Conservation (phyloP, 2,113 vertebrate genomes). For the Pelmatolapia mariae region DNA sequence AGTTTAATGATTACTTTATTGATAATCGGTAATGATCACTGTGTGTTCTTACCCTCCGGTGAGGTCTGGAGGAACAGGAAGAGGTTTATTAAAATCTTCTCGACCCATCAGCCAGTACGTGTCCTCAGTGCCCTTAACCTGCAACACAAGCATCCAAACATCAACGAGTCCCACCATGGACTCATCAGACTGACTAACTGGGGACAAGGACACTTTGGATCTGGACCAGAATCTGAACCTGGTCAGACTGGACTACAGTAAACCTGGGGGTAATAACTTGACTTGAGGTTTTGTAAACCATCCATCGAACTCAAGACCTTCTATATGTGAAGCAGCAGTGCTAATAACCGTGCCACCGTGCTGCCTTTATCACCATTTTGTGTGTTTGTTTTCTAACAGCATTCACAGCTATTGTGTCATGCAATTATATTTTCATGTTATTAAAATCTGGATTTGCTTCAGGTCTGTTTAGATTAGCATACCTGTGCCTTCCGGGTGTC, state of each 20-base stretch:
- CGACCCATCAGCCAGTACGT: conserved; percentile 55
- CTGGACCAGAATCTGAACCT: background rate
- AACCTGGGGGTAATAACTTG: rapidly evolving
- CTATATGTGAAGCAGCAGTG: background rate
- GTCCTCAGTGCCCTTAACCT: conserved; percentile 48
- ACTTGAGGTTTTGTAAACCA: rapidly evolving
- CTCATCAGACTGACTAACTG: background rate
- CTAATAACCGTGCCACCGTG: rapidly evolving
- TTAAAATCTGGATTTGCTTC: background rate
- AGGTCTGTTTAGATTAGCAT: background rate
- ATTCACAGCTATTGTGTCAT: background rate
- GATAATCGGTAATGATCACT: background rate
- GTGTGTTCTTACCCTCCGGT: conserved; percentile 27
- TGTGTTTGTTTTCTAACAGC: background rate
- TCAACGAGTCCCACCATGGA: rapidly evolving
- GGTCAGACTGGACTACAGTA: background rate
- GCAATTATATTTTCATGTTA: rapidly evolving
- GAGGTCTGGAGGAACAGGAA: conserved; percentile 59
- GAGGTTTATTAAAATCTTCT: conserved; percentile 51
- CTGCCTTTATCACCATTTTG: background rate
- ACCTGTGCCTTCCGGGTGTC: conserved; percentile 57
- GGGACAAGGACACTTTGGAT: background rate
- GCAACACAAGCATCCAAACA: background rate
- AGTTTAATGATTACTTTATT: background rate
- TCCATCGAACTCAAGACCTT: rapidly evolving